phyloP scores from a whole-genome alignment of 2,888 invertebrate species.

The Dendrolimus pini region DNA sequence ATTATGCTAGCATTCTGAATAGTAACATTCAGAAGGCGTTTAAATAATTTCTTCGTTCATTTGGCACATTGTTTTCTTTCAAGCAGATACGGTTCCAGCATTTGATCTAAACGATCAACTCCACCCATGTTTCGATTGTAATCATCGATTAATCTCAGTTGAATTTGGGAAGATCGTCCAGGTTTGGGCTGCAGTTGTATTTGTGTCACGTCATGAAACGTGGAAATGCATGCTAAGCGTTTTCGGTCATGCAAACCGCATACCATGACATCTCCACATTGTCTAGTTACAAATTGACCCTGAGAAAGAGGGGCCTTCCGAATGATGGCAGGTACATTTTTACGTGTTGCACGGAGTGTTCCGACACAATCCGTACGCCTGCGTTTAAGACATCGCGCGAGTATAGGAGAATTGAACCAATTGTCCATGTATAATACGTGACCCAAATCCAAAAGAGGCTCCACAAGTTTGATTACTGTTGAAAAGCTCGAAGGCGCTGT shows the following conservation, averaged over 20 bases:
- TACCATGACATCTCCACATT: too few species aligned
- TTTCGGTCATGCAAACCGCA: slow-evolving; percentile 4
- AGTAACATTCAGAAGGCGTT: slow-evolving; percentile 5
- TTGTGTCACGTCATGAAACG: slow-evolving; percentile 2
- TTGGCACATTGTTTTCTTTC: slow-evolving; percentile 7
- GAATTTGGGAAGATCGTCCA: slow-evolving; percentile 1
- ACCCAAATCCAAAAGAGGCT: slow-evolving; percentile 5
- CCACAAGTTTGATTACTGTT: not conserved
- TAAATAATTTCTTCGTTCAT: slow-evolving; percentile 7
- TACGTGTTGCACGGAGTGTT: slow-evolving; percentile 5
- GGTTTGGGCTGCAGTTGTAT: not conserved
- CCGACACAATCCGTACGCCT: slow-evolving; percentile 14
- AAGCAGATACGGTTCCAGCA: slow-evolving; percentile 8
- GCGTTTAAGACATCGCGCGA: slow-evolving; percentile 10
- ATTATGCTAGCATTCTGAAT: slow-evolving; percentile 2
- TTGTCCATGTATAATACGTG: slow-evolving; percentile 8
- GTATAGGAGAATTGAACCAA: slow-evolving; percentile 9
- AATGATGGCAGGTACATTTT: slow-evolving; percentile 7
- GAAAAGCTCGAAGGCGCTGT: slow-evolving; percentile 7
- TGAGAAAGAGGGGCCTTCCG: slow-evolving; percentile 7
- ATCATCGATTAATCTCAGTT: not conserved
- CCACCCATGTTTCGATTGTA: slow-evolving; percentile 9
- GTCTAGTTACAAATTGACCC: slow-evolving; percentile 2
- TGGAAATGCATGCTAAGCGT: slow-evolving; percentile 4
- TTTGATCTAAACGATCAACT: slow-evolving; percentile 8